phyloP scores from a whole-genome alignment of 1,140 invertebrate genomes.

The Caenorhabditis brenneri region DNA sequence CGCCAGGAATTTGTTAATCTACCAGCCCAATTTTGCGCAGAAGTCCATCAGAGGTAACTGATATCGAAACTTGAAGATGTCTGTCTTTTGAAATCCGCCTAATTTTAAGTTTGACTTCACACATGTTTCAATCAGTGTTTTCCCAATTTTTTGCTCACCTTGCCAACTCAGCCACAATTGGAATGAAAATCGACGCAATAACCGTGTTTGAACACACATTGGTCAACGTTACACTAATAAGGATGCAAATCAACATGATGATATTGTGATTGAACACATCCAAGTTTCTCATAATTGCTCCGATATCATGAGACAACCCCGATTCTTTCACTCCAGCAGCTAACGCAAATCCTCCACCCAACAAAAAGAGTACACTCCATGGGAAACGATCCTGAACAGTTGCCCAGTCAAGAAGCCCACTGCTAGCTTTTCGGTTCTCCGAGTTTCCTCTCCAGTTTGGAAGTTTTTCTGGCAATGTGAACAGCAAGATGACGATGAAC shows the following conservation, averaged over 20 bases:
- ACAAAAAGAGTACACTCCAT: constrained; percentile 73
- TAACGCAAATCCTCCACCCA: constrained; percentile 74
- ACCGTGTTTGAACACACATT: constrained; percentile 74
- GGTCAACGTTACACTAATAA: constrained; percentile 72
- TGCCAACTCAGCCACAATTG: constrained; percentile 62
- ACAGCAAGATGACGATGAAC: constrained; percentile 71
- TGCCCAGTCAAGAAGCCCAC: constrained; percentile 71
- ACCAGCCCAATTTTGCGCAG: too few relatives aligned
- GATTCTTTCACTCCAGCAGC: constrained; percentile 71
- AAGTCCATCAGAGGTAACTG: too few relatives aligned
- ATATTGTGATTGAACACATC: constrained; percentile 63
- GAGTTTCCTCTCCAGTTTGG: constrained; percentile 45
- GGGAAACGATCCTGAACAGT: constrained; percentile 71
- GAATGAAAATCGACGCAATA: constrained; percentile 73
- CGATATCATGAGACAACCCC: constrained; percentile 61
- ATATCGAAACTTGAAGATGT: too few relatives aligned
- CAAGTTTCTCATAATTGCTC: constrained; percentile 65
- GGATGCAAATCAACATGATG: constrained; percentile 69
- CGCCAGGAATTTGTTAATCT: too few relatives aligned
- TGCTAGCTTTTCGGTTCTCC: constrained; percentile 49
- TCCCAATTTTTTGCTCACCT: too few relatives aligned
- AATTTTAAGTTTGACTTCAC: too few relatives aligned
- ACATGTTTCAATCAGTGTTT: too few relatives aligned
- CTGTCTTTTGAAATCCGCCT: too few relatives aligned
- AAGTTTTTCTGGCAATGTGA: constrained; percentile 66